Evolutionary conservation across 2,888 invertebrate genomes (phyloP).

Genomic region (Hirtodrosophila alboralis): DNA sequence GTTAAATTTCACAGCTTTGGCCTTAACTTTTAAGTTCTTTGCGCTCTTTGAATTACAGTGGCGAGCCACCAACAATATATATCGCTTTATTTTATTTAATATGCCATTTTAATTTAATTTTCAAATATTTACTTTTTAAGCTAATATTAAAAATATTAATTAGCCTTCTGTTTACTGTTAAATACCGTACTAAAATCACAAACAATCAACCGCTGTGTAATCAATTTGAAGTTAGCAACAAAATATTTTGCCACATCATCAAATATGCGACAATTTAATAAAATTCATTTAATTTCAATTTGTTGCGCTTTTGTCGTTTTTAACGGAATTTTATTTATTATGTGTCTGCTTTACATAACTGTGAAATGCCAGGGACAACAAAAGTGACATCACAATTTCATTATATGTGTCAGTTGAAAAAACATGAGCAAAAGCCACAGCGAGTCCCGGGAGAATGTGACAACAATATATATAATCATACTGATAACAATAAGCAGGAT

Average conservation of each 20-base stretch:
- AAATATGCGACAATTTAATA: constrained; percentile 54
- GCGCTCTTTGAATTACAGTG: constrained; percentile 3
- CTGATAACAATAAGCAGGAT: constrained; percentile 10
- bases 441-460: constrained; percentile 1
- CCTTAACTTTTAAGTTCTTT: constrained; percentile 3
- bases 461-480: constrained; percentile 37
- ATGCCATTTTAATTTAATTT: constrained; percentile 6
- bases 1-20: constrained; percentile 34
- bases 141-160: constrained; percentile 4
- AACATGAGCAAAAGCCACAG: background rate
- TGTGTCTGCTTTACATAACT: constrained; percentile 26
- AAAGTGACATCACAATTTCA: constrained; percentile 22
- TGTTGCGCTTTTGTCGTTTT: constrained; percentile 45
- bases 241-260: constrained; percentile 52
- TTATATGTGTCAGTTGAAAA: constrained; percentile 26
- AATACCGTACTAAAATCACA: constrained; percentile 15
- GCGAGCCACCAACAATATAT: constrained; percentile 1
- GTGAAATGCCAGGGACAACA: constrained; percentile 20
- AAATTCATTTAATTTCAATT: constrained; percentile 56
- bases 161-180: background rate
- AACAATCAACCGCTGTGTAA: constrained; percentile 4
- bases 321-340: constrained; percentile 23
- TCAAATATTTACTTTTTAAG: background rate
- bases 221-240: constrained; percentile 13
- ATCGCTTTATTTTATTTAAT: constrained; percentile 6